Percentiles rank a stretch among this genome's conserved stretches.
These are phyloP conservation scores for Cyrtorhinus lividipennis DNA, from an alignment of 1,140 invertebrate species.

Conservation along the genomic window DNA sequence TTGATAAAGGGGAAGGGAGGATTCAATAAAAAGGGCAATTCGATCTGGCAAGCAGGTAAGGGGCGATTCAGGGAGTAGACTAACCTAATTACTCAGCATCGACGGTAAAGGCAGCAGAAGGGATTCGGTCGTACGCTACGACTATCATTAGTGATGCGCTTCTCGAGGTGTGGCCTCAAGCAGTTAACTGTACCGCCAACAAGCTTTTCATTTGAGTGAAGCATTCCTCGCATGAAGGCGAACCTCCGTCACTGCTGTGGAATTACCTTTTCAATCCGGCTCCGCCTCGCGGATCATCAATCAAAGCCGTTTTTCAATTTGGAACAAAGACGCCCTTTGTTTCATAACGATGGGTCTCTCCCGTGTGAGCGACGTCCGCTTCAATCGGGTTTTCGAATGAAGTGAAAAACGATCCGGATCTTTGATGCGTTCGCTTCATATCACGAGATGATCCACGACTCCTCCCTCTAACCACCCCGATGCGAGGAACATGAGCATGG, in stretches of 20 bases:
- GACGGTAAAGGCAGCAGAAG: not conserved
- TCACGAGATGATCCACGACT: no score
- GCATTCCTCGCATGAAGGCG: not conserved
- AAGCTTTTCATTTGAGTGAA: not conserved
- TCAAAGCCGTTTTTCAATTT: not conserved
- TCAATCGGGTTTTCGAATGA: not conserved
- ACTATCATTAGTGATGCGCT: not conserved
- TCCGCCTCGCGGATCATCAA: not conserved
- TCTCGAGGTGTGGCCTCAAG: conserved; percentile 4
- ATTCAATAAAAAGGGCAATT: not conserved
- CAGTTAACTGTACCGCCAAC: conserved; percentile 9
- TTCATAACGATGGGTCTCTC: not conserved
- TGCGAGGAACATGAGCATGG: no score
- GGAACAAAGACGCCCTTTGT: not conserved
- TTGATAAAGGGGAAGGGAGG: not conserved
- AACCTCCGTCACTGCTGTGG: not conserved
- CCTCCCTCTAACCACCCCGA: no score
- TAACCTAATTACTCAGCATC: conserved; percentile 3
- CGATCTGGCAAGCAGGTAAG: not conserved
- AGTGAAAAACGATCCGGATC: no score
- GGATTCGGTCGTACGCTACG: not conserved
- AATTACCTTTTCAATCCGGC: not conserved
- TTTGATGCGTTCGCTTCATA: no score
- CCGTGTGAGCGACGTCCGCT: not conserved
- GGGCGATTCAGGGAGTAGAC: not conserved